Conservation (phyloP, 2,113 vertebrate genomes). For the Aplodontia rufa region DNA sequence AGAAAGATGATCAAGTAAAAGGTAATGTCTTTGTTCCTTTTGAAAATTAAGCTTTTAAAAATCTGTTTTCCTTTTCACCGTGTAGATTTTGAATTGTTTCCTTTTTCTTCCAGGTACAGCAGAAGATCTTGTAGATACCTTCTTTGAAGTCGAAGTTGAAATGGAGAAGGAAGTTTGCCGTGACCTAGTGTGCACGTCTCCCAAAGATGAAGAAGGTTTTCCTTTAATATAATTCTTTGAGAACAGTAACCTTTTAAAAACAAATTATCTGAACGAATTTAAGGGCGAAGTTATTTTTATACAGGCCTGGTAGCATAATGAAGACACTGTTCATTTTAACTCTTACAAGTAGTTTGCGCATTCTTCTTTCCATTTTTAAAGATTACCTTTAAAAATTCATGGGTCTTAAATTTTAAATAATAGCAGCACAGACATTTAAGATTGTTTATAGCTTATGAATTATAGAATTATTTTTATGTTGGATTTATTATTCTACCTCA, state of each 20-base stretch:
- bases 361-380: not conserved
- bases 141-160: slow-evolving; percentile 99
- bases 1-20: slow-evolving; percentile 94
- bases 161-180: slow-evolving; percentile 98
- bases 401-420: slow-evolving; percentile 21
- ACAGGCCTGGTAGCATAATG: not conserved
- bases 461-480: slow-evolving; percentile 13
- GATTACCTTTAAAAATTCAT: slow-evolving; percentile 35
- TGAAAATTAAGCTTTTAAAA: slow-evolving; percentile 31
- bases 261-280: slow-evolving; percentile 33
- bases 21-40: slow-evolving; percentile 81
- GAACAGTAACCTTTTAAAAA: slow-evolving; percentile 35
- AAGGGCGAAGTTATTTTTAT: not conserved
- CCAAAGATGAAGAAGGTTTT: slow-evolving; percentile 97
- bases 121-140: slow-evolving; percentile 96
- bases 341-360: not conserved
- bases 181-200: slow-evolving; percentile 96
- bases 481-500: slow-evolving; percentile 26
- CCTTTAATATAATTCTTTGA: slow-evolving; percentile 64
- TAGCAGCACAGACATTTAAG: not conserved
- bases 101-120: slow-evolving; percentile 85
- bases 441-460: not conserved
- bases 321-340: not conserved
- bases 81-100: slow-evolving; percentile 17
- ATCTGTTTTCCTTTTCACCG: not conserved